Conservation (phyloP, 2,113 vertebrate species). For the Gasterosteus aculeatus region DNA sequence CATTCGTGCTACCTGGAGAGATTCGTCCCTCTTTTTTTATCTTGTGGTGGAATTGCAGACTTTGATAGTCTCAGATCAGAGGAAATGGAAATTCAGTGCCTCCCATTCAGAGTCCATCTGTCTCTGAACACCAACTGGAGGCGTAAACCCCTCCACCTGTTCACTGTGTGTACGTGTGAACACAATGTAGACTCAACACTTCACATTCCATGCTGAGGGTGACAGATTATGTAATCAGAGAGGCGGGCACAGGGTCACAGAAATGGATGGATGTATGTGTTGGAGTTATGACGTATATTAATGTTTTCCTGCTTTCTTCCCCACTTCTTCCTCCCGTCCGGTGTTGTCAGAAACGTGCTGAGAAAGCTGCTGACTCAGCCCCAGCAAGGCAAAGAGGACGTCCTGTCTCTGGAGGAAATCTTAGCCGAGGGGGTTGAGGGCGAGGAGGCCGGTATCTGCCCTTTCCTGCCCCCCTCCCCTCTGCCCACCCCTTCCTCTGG, state of each 20-base stretch:
- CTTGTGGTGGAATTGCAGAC: background rate
- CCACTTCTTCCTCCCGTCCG: slow-evolving; percentile 5
- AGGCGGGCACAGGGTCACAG: slow-evolving; percentile 34
- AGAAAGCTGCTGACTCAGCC: slow-evolving; percentile 96
- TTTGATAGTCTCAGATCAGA: background rate
- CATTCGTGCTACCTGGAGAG: slow-evolving; percentile 3
- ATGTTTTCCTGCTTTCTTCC: background rate
- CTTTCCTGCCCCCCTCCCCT: slow-evolving; percentile 76
- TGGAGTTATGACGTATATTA: slow-evolving; percentile 20
- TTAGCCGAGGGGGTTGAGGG: slow-evolving; percentile 94
- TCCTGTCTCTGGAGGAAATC: slow-evolving; percentile 97
- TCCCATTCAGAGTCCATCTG: slow-evolving; percentile 46
- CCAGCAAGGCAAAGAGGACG: slow-evolving; percentile 90
- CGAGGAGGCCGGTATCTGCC: slow-evolving; percentile 67
- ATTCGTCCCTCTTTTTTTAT: slow-evolving; percentile 14
- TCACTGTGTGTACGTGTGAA: slow-evolving; percentile 55
- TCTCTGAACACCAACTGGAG: slow-evolving; percentile 50
- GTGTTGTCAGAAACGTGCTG: slow-evolving; percentile 88
- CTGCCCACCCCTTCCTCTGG: slow-evolving; percentile 65
- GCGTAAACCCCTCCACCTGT: slow-evolving; percentile 65
- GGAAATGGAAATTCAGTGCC: background rate
- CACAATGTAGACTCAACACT: slow-evolving; percentile 65
- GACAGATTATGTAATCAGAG: slow-evolving; percentile 60
- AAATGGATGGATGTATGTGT: slow-evolving; percentile 25
- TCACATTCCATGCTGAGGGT: slow-evolving; percentile 59